Evolutionary conservation across 2,888 invertebrate species (phyloP).

Genomic region (Epinotia ramella): DNA sequence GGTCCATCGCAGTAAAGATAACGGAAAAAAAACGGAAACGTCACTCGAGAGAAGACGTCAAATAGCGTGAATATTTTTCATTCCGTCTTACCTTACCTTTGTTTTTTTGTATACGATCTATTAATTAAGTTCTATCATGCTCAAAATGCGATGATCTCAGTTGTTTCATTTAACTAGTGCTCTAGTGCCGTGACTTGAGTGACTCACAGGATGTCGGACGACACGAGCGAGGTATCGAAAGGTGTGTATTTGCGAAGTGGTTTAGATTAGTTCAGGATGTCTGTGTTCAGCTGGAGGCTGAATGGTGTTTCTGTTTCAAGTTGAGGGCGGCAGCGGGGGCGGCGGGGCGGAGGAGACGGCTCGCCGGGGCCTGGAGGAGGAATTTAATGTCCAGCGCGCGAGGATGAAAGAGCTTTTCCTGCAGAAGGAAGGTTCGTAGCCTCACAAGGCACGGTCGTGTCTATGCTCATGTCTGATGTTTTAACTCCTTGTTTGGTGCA

Average conservation of each 20-base stretch:
- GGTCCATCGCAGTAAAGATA: constrained; percentile 9
- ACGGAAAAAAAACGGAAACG: constrained; percentile 40
- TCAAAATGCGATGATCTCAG: constrained; percentile 40
- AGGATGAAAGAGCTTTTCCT: constrained; percentile 97
- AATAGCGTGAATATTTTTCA: constrained; percentile 40
- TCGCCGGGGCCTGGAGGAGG: constrained; percentile 88
- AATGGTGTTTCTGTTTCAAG: constrained; percentile 80
- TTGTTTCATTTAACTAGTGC: constrained; percentile 35
- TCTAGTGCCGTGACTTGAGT: constrained; percentile 53
- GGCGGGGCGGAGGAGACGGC: constrained; percentile 60
- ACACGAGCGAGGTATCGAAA: constrained; percentile 64
- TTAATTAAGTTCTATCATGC: constrained; percentile 25
- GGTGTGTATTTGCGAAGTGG: constrained; percentile 67
- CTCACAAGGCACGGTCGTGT: constrained; percentile 48
- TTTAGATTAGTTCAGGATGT: constrained; percentile 52
- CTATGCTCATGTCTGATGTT: constrained; percentile 47
- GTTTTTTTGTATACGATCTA: constrained; percentile 26
- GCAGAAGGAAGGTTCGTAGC: constrained; percentile 94
- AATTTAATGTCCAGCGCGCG: constrained; percentile 96
- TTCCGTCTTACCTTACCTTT: constrained; percentile 33
- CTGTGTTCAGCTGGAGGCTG: constrained; percentile 67
- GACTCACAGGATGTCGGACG: constrained; percentile 67
- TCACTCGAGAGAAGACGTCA: constrained; percentile 42
- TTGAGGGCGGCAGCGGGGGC: constrained; percentile 66
- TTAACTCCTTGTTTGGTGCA: constrained; percentile 34